Evolutionary conservation across 1,140 invertebrate species (phyloP).

Genomic region (Drosophila rufa): DNA sequence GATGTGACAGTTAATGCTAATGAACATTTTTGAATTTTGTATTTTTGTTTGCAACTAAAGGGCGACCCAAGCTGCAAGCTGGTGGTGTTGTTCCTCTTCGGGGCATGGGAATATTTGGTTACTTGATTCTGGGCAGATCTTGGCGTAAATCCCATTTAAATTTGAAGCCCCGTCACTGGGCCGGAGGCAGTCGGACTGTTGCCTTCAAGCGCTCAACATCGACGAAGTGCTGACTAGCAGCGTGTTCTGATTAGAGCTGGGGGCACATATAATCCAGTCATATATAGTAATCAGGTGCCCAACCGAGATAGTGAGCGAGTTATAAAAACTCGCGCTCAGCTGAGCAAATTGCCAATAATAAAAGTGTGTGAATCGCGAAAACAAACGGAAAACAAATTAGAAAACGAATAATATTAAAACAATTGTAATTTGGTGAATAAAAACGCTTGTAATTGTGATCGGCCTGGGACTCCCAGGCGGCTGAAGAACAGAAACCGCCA

Average conservation of each 20-base stretch:
- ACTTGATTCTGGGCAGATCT: conserved; percentile 11
- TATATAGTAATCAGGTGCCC: conserved; percentile 42
- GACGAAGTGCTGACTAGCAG: conserved; percentile 11
- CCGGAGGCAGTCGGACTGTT: conserved; percentile 38
- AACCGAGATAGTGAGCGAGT: conserved; percentile 36
- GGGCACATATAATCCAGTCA: conserved; percentile 25
- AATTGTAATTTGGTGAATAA: conserved; percentile 57
- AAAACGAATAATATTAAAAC: conserved; percentile 24
- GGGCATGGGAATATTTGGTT: conserved; percentile 6
- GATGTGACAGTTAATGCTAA: neutral
- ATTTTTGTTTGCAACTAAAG: neutral
- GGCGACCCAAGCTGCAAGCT: neutral
- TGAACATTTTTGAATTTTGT: neutral
- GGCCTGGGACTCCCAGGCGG: conserved; percentile 24
- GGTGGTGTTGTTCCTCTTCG: neutral
- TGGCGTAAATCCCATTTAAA: conserved; percentile 46
- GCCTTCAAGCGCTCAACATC: conserved; percentile 64
- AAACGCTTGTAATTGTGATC: conserved; percentile 43
- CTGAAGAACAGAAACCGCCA: conserved; percentile 32
- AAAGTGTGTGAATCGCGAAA: conserved; percentile 52
- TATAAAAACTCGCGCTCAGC: conserved; percentile 47
- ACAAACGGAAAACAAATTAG: conserved; percentile 16
- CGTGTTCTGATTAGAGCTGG: conserved; percentile 47
- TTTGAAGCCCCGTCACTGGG: conserved; percentile 15
- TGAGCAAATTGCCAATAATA: conserved; percentile 40